Percentiles rank a stretch among this genome's conserved stretches.
phyloP scores from a whole-genome alignment of 1,140 invertebrate genomes.

The Hyphantria cunea region DNA sequence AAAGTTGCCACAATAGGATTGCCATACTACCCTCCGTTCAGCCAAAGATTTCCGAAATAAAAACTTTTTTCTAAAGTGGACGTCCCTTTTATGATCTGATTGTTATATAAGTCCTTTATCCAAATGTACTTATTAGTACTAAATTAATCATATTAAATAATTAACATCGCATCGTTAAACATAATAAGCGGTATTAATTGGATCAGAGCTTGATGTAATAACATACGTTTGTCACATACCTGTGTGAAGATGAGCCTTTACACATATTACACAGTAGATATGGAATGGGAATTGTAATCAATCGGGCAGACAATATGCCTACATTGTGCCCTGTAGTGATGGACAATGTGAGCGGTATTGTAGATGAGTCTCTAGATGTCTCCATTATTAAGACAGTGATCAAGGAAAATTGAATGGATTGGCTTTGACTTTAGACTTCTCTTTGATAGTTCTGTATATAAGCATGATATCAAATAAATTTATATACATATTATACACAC shows the following conservation, averaged over 20 bases:
- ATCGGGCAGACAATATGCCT: constrained; percentile 49
- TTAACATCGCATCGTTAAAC: constrained; percentile 1
- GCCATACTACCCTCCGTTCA: no score
- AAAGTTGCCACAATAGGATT: no score
- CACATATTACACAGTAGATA: constrained; percentile 24
- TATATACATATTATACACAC: no score
- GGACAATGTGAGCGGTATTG: constrained; percentile 41
- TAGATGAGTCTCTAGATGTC: constrained; percentile 40
- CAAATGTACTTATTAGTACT: no score
- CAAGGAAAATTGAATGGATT: background rate
- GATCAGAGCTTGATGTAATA: constrained; percentile 51
- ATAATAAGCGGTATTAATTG: constrained; percentile 50
- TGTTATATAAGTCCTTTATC: no score
- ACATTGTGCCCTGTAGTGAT: constrained; percentile 9
- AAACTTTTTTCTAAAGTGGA: no score
- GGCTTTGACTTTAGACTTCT: background rate
- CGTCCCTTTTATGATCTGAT: no score
- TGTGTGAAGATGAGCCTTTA: constrained; percentile 34
- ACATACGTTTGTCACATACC: constrained; percentile 38
- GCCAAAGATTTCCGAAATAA: no score
- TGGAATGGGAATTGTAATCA: constrained; percentile 58
- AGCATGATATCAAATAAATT: background rate
- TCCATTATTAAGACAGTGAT: constrained; percentile 25
- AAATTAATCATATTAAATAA: background rate
- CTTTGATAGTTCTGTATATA: background rate